Base-by-base conservation (phyloP, 2,888 invertebrate genomes). In the Patella depressa region DNA sequence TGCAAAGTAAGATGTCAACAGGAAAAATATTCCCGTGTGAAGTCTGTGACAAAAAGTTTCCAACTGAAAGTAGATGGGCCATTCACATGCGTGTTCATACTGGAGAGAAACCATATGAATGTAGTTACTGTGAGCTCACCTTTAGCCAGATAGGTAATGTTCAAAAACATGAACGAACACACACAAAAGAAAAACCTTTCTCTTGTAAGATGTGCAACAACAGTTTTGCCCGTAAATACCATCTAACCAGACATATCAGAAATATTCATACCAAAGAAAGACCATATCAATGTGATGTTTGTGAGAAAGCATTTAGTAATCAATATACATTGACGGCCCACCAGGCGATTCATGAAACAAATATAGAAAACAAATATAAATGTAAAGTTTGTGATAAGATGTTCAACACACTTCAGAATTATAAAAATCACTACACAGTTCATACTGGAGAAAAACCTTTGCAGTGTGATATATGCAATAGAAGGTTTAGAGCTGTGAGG, bases 401-500 rank as follows among this genome's bases (percentile, higher is more conserved):
- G 45, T 45, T 45, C 45, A 45, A 9, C 7, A 9, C 45, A 7
- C 45, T 0, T 45, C 45, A 45, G 45, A 9, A 1, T 45, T 45
- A 45, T 45, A 65, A 24, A 24, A 12, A 2, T 19, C 98, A 98
- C 92, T 94, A 97, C 87, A 94, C 98, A 86, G 98, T 98, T 91
- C 98, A 98, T 93, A 96, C 96, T 74, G 98, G 98, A n/a, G 97
- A 98, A 93, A 97, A 98, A 90, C 98, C 98, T 0, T 98, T 98
- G 91, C 96, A 97, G 85, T 95, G 93, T 96, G 96, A 92, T 95
- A 96, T 65, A 12, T 65, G 45, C 9, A 45, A 45, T 9, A 45
- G 45, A 45, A 45, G 45, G 45, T 45, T 45, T 45, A 45, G 45
- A 45, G 1, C 1, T 9, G 9, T 45, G 45, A 9, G 1, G 9